Evolutionary conservation across 2,888 invertebrate species (phyloP), one percentile per base, ranked within the genome.

Genomic region (Limnephilus marmoratus): DNA sequence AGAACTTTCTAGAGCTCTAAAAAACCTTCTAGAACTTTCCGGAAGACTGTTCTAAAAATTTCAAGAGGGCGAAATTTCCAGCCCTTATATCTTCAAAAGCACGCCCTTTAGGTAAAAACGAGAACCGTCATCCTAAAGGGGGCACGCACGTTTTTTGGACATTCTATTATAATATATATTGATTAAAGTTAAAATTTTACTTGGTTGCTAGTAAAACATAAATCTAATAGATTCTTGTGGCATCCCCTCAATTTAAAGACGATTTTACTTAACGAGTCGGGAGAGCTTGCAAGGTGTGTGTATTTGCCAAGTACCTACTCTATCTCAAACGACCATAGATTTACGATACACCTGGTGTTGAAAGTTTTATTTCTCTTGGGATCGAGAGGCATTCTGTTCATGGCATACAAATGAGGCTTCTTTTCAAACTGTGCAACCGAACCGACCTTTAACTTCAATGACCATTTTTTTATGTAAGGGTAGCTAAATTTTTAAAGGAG

Each of bases 301-400:
- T 83, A 37, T 83, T 24, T 24, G 24, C 18, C 83, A 83, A 83
- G 83, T 34, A 24, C 68, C 68, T 24, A 49, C 53, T 31, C 53
- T 53, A 31, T 45, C 31, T 86, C 86, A 86, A 86, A 86, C 86
- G 53, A 53, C 86, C 86, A 86, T 86, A 86, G 86, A 86, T 86
- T 86, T 86, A 86, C 45, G 45, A 29, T 31, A 45, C 86, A 86
- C 86, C 86, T 86, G 86, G 86, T 49, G 83, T 53, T 86, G 53
- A 86, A 91, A 83, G 31, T 87, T 91, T 89, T 90, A 91, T 91
- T 91, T 91, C 89, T 91, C 91, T 90, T 37, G 89, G 90, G 91
- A 68, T 90, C 29, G 86, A 53, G n/a, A 29, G 31, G 45, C 45
- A 86, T 15, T 31, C 24, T 45, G n/a, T 86, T 12, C n/a, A 37